Evolutionary conservation across 1,140 invertebrate species (phyloP).

Genomic region (Tetramorium parvispinum): DNA sequence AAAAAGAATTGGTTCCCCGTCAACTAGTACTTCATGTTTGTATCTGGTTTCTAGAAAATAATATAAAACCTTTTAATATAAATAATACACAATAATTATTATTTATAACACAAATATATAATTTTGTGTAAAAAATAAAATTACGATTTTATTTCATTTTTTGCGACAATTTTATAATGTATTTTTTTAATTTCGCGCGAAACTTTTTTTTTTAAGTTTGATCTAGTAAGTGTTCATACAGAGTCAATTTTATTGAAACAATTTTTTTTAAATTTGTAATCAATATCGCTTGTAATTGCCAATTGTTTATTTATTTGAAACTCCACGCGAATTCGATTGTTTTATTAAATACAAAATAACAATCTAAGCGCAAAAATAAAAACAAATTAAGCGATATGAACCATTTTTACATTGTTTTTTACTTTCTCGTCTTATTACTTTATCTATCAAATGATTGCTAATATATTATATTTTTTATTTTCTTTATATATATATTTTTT

Average conservation of each 20-base stretch:
- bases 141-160: background rate
- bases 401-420: background rate
- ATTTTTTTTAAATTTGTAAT: background rate
- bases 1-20: conserved; percentile 95
- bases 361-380: background rate
- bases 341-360: background rate
- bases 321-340: background rate
- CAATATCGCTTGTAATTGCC: background rate
- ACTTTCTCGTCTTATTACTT: background rate
- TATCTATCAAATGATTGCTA: background rate
- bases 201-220: background rate
- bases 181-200: background rate
- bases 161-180: background rate
- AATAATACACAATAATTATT: background rate
- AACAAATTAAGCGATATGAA: background rate
- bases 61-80: conserved; percentile 19
- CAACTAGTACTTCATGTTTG: conserved; percentile 95
- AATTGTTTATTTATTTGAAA: background rate
- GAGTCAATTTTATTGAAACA: background rate
- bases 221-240: background rate
- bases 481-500: background rate
- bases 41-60: conserved; percentile 93
- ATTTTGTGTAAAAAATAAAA: background rate
- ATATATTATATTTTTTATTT: background rate
- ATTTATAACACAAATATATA: background rate